phyloP scores from a whole-genome alignment of 2,797 vertebrate species.

The Alosa sapidissima region DNA sequence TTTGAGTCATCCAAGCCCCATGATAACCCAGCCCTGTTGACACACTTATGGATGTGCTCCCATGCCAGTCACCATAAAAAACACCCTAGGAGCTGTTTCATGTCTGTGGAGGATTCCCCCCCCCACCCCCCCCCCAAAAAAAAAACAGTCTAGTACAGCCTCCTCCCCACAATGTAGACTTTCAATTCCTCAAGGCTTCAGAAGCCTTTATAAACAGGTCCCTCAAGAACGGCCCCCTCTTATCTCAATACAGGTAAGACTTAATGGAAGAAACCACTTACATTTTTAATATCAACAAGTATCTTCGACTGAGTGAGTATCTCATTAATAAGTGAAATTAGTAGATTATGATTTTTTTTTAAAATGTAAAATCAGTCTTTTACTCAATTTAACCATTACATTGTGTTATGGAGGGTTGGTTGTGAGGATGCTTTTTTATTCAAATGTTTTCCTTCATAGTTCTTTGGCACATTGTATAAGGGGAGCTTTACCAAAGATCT shows the following conservation, averaged over 20 bases:
- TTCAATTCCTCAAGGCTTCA: conserved; percentile 48
- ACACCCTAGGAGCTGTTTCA: neutral
- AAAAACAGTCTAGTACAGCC: neutral
- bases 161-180: neutral
- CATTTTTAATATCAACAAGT: neutral
- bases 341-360: neutral
- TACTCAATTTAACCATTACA: too few relatives aligned
- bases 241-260: neutral
- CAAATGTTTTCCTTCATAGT: too few relatives aligned
- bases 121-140: too few relatives aligned
- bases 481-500: too few relatives aligned
- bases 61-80: neutral
- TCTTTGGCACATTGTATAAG: too few relatives aligned
- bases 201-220: conserved; percentile 60
- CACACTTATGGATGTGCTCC: neutral
- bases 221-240: conserved; percentile 15
- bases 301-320: neutral
- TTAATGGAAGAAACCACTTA: neutral
- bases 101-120: neutral
- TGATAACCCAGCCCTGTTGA: neutral
- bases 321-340: neutral
- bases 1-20: neutral
- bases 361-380: neutral
- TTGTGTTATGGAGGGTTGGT: too few relatives aligned
- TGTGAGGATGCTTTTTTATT: too few relatives aligned